phyloP scores from a whole-genome alignment of 2,797 vertebrate genomes.

The Falco columbarius region DNA sequence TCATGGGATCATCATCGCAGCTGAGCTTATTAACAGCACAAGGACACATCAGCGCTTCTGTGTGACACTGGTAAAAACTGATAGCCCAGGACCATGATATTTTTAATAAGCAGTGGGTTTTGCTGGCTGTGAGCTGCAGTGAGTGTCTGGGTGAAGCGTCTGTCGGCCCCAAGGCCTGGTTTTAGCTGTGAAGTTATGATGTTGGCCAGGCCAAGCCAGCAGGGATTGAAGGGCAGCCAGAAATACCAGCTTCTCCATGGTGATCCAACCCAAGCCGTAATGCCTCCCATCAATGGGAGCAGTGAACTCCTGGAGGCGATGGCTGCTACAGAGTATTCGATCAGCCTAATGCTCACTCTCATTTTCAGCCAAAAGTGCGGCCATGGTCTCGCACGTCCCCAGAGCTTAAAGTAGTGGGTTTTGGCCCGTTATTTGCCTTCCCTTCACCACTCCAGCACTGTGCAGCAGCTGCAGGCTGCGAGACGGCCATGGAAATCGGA shows the following conservation, averaged over 20 bases:
- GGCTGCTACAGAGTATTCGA: background rate
- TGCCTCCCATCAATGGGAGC: background rate
- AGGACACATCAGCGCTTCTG: background rate
- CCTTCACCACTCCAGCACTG: background rate
- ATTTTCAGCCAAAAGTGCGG: background rate
- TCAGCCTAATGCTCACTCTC: background rate
- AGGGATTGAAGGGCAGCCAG: background rate
- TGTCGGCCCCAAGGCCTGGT: background rate
- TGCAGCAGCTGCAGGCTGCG: background rate
- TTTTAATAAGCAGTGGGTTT: background rate
- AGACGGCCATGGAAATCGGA: background rate
- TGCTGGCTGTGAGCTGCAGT: background rate
- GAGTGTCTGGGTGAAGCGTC: background rate
- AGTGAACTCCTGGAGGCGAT: background rate
- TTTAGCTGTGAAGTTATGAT: background rate
- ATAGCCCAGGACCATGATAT: background rate
- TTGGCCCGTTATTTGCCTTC: background rate
- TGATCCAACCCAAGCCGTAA: background rate
- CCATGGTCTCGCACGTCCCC: background rate
- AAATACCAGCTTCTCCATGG: background rate
- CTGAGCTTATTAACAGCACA: background rate
- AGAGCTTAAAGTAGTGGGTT: background rate
- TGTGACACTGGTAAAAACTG: accelerated
- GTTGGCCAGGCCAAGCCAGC: background rate
- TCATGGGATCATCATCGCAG: too few relatives aligned